Evolutionary conservation across 2,888 invertebrate genomes (phyloP), one percentile per base, ranked within the genome.

Genomic region (Oscheius sp.): DNA sequence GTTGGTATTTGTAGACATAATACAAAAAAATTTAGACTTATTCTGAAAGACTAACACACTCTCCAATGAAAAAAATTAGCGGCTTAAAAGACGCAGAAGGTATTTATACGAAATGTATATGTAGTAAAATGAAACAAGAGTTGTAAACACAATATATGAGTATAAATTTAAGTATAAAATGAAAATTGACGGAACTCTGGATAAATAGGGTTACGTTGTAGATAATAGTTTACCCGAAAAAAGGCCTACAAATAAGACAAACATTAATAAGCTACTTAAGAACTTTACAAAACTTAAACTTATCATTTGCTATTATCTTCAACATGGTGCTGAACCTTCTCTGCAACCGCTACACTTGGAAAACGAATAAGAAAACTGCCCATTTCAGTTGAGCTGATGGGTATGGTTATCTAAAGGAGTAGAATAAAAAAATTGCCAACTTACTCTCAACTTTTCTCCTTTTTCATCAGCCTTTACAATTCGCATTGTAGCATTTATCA

Each of bases 341-440:
- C 71, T 17, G 68, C 73, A 0, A 38, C 64, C 8, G 74, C 74
- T 2, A 68, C 64, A 24, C 68, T 73, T 8, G 61, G 65, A 47
- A 75, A 72, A 47, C 77, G 67, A 44, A 77, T 67, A 50, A 77
- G 70, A 70, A 79, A 70, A 26, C 73, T 79, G n/a, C 68, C 65
- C 68, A 79, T 72, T 51, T 79, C 77, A 5, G 68, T 49, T 2
- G 62, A 36, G 1, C 73, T 69, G 0, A 70, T 32, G 14, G 79
- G 77, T 14, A 71, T 71, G 9, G 68, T 75, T 22, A 79, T 44
- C 64, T 75, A 57, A 28, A 71, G 59, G 20, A 30, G 20, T n/a
- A n/a, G n/a, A n/a, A n/a, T n/a, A n/a, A n/a, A n/a, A n/a, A n/a
- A n/a, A n/a, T n/a, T 56, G 1, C 24, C 17, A 63, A 51, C 61